These are phyloP conservation scores for Gambelia wislizenii DNA, from an alignment of 2,797 vertebrate genomes.

Conservation along the genomic window DNA sequence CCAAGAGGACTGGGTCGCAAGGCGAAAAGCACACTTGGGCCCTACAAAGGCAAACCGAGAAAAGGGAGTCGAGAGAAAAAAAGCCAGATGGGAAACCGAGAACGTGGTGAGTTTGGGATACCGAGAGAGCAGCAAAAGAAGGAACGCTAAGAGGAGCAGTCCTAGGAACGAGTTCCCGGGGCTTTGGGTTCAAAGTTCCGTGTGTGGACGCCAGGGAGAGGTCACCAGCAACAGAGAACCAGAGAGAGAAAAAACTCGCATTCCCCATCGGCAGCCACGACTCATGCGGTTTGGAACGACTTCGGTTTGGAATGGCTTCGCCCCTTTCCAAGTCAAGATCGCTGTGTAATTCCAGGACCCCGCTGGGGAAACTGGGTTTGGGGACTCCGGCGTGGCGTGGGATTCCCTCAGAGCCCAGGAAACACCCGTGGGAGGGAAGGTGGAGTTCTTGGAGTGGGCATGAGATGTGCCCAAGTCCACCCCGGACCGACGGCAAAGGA, in stretches of 20 bases:
- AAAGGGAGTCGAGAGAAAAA: not conserved
- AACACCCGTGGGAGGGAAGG: too few relatives aligned
- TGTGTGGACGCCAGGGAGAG: too few relatives aligned
- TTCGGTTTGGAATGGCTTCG: not conserved
- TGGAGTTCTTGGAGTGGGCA: not conserved
- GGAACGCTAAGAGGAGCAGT: not conserved
- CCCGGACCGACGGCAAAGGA: not conserved
- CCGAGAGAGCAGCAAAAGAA: too few relatives aligned
- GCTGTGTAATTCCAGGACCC: not conserved
- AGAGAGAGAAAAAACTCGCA: not conserved
- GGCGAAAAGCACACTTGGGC: not conserved
- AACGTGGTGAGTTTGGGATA: too few relatives aligned
- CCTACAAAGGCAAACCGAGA: not conserved
- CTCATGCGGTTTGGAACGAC: not conserved
- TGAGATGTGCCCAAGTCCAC: not conserved
- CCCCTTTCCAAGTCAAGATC: too few relatives aligned
- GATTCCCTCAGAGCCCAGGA: not conserved
- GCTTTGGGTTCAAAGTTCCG: not conserved
- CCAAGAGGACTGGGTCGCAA: too few relatives aligned
- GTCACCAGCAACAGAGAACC: not conserved
- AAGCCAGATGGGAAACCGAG: not conserved
- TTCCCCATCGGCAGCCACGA: not conserved
- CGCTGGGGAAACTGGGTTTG: not conserved
- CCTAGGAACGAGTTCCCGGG: not conserved
- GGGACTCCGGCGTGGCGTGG: too few relatives aligned